Evolutionary conservation across 1,140 invertebrate genomes (phyloP), one percentile per base, ranked within the genome.

Genomic region (Rhopalosiphum padi): DNA sequence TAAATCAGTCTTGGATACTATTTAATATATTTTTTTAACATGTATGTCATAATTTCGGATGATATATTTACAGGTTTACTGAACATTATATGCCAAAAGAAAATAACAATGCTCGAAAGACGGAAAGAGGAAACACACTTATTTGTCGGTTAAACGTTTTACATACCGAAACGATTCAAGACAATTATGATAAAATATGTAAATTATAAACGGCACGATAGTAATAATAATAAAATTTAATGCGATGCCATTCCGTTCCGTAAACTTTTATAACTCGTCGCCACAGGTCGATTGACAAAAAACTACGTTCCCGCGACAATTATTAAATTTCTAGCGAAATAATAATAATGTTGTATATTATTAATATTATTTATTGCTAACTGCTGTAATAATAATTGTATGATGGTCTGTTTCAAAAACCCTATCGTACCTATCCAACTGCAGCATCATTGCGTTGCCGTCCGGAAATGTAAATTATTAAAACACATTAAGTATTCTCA

Each of bases 381-480:
- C n/a, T 18, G 4, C 15, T 77, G 15, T 15, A 15, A 53, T 77
- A 18, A 77, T 77, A n/a, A n/a, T n/a, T n/a, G n/a, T 77, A 18
- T 18, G 15, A n/a, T 18, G 15, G 60, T 77, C 23, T n/a, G 30
- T 77, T 68, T 77, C 30, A 77, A n/a, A 7, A 68, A 9, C 60
- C 2, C 30, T 68, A 15, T 18, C 60, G 8, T 18, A n/a, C 60
- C 4, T n/a, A 30, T 77, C 23, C 30, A 18, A 77, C 60, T n/a
- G 30, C 60, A n/a, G 4, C 15, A 68, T 30, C 9, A 41, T 41
- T 41, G 60, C 60, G 30, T 77, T n/a, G 15, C 60, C 30, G 60
- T 77, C 60, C 60, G 60, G 60, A 77, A 77, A 77, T 77, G 60
- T 77, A 77, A 77, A 77, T 77, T 77, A 77, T 77, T 77, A 77